phyloP scores from a whole-genome alignment of 2,113 vertebrate genomes.

The Coptodon bakossiorum region DNA sequence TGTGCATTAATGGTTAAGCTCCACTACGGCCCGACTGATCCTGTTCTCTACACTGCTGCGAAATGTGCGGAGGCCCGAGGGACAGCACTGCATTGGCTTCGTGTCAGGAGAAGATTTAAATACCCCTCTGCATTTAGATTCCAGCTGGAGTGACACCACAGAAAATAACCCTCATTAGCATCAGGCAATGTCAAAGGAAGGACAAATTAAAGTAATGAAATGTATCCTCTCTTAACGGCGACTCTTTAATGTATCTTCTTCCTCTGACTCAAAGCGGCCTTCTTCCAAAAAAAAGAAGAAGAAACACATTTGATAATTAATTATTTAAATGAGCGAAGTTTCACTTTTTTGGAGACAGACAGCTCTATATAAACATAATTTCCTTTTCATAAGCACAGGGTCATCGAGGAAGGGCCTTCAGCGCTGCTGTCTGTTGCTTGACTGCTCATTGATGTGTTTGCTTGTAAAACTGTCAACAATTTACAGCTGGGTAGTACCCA shows the following conservation, averaged over 20 bases:
- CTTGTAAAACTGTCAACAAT: conserved; percentile 59
- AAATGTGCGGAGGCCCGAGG: conserved; percentile 14
- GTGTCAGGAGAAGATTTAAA: conserved; percentile 58
- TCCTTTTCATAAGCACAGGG: not conserved
- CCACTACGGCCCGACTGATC: not conserved
- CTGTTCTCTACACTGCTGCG: conserved; percentile 9
- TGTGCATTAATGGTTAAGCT: conserved; percentile 37
- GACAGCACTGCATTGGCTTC: conserved; percentile 36
- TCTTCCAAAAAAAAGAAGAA: not conserved
- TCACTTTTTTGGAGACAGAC: conserved; percentile 2
- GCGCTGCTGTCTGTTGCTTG: conserved; percentile 29
- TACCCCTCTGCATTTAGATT: conserved; percentile 60
- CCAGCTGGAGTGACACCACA: conserved; percentile 55
- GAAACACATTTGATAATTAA: conserved; percentile 28
- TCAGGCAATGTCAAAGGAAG: conserved; percentile 55
- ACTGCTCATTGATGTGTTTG: conserved; percentile 49
- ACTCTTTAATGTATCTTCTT: conserved; percentile 1
- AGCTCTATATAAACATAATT: conserved; percentile 20
- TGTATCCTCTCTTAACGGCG: conserved; percentile 1
- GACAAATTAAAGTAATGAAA: conserved; percentile 56
- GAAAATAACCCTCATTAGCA: conserved; percentile 57
- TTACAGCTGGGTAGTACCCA: conserved; percentile 52
- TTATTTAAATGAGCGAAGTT: not conserved
- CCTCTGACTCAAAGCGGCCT: not conserved
- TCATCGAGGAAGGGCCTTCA: conserved; percentile 7